Evolutionary conservation across 2,888 invertebrate genomes (phyloP).

Genomic region (Harmothoe impar): DNA sequence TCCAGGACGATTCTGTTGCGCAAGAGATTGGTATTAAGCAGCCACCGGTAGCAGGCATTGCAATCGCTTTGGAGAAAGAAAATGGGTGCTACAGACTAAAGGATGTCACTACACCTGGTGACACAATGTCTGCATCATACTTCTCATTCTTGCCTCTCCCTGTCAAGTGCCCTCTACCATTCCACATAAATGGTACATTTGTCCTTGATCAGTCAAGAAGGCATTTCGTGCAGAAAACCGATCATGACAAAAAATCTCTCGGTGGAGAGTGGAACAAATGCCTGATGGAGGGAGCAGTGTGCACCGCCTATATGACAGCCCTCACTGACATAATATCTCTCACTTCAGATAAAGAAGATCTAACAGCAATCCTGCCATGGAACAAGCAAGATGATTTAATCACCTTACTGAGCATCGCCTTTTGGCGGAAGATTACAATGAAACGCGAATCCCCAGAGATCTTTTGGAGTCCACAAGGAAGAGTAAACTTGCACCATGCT

Average conservation of each 20-base stretch:
- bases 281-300: slow-evolving; percentile 38
- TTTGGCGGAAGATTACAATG: background rate
- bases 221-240: background rate
- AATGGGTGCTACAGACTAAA: background rate
- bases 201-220: slow-evolving; percentile 5
- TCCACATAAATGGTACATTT: slow-evolving; percentile 33
- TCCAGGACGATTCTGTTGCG: background rate
- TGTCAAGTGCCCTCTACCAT: background rate
- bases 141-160: slow-evolving; percentile 42
- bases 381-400: background rate
- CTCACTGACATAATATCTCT: background rate
- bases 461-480: background rate
- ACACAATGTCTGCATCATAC: background rate
- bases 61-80: background rate
- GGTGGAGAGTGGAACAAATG: slow-evolving; percentile 38
- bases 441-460: background rate
- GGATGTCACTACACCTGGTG: background rate
- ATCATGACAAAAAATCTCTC: background rate
- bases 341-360: background rate
- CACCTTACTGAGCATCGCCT: background rate
- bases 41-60: slow-evolving; percentile 28
- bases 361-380: background rate
- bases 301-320: background rate
- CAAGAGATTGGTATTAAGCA: too few relatives aligned
- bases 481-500: background rate